Evolutionary conservation across 2,113 vertebrate species (phyloP).

Genomic region (Oplegnathus fasciatus): DNA sequence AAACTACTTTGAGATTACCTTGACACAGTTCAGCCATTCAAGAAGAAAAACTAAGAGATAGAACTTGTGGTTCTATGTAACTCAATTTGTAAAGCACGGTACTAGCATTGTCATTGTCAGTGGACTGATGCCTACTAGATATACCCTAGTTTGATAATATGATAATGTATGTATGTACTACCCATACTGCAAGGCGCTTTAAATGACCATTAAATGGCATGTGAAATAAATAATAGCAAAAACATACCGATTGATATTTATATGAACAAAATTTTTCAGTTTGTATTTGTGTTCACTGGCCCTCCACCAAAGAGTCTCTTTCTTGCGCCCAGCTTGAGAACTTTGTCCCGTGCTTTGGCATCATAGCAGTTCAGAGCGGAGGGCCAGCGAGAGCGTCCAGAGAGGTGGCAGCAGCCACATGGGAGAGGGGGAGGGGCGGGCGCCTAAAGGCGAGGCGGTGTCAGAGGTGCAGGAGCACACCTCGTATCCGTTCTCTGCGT

Average conservation of each 20-base stretch:
- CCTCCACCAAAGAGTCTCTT: conserved; percentile 27
- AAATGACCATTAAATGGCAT: conserved; percentile 56
- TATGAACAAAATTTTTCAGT: conserved; percentile 66
- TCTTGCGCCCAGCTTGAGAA: conserved; percentile 14
- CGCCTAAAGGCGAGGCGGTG: conserved; percentile 46
- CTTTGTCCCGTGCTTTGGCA: conserved; percentile 66
- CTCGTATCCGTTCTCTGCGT: conserved; percentile 88
- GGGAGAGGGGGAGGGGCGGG: conserved; percentile 44
- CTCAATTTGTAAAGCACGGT: conserved; percentile 29
- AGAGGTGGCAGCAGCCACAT: conserved; percentile 60
- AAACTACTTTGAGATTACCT: neutral
- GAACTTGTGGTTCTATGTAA: conserved; percentile 28
- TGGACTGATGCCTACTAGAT: conserved; percentile 18
- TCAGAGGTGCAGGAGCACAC: conserved; percentile 94
- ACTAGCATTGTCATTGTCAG: conserved; percentile 24
- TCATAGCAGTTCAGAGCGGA: conserved; percentile 77
- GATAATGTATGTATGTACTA: conserved; percentile 44
- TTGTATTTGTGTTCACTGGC: conserved; percentile 40
- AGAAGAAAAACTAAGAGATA: conserved; percentile 29
- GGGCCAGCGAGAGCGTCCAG: conserved; percentile 81
- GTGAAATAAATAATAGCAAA: conserved; percentile 78
- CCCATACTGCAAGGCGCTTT: conserved; percentile 64
- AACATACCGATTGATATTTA: conserved; percentile 64
- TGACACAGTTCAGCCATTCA: conserved; percentile 32
- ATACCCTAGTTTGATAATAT: conserved; percentile 32